These are phyloP conservation scores for Agrochola macilenta DNA, from an alignment of 2,888 invertebrate genomes.

Conservation along the genomic window DNA sequence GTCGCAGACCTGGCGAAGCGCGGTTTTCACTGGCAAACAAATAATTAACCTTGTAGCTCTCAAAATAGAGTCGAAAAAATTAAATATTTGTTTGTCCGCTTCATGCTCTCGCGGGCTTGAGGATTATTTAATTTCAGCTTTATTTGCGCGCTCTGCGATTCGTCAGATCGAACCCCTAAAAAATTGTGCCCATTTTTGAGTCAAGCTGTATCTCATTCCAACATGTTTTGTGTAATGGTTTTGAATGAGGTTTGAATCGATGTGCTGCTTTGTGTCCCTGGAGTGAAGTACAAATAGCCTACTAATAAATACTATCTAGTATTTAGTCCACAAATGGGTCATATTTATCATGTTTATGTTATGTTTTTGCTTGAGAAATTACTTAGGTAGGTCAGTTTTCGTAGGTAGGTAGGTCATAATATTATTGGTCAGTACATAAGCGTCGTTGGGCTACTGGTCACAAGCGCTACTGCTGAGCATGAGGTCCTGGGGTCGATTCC, in stretches of 20 bases:
- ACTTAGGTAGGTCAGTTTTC: not conserved
- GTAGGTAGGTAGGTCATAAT: too few species aligned
- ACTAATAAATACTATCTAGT: not conserved
- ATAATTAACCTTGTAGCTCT: not conserved
- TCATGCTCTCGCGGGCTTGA: not conserved
- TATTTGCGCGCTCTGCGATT: not conserved
- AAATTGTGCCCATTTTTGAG: not conserved
- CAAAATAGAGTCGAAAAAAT: not conserved
- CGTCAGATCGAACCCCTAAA: not conserved
- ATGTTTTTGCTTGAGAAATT: not conserved
- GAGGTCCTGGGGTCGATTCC: not conserved
- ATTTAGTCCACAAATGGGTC: not conserved
- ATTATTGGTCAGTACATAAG: not conserved
- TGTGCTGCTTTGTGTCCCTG: not conserved
- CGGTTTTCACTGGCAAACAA: not conserved
- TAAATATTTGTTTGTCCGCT: not conserved
- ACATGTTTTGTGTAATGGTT: conserved; percentile 7
- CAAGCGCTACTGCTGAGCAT: not conserved
- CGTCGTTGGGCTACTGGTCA: not conserved
- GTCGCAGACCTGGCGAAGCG: not conserved
- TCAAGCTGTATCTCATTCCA: not conserved
- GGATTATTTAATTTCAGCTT: not conserved
- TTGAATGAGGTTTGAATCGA: conserved; percentile 18
- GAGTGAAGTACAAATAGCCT: not conserved
- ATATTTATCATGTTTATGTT: not conserved